A percentile compares a stretch with the other conserved stretches of the same genome.
phyloP scores from a whole-genome alignment of 2,797 vertebrate species.

The Setipinna tenuifilis region DNA sequence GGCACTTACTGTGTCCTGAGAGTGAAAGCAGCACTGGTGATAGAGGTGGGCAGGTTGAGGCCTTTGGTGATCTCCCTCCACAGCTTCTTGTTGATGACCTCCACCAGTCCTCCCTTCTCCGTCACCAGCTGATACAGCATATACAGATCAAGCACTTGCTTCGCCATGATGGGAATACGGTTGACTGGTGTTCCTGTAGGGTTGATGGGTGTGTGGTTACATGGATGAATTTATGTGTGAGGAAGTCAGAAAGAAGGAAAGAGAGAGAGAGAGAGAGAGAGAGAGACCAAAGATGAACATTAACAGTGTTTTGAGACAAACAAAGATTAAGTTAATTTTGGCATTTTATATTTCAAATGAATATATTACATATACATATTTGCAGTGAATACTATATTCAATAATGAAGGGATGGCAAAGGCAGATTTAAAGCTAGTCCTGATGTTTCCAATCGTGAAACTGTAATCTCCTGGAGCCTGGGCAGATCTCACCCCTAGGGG shows the following conservation, averaged over 20 bases:
- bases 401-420: neutral
- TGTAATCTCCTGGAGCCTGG: neutral
- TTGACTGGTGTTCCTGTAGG: constrained; percentile 91
- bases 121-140: constrained; percentile 97
- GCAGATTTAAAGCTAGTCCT: neutral
- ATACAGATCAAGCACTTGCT: constrained; percentile 96
- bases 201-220: neutral
- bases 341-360: too few species aligned
- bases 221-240: neutral
- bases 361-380: neutral
- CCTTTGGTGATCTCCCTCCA: constrained; percentile 99
- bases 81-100: constrained; percentile 98
- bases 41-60: constrained; percentile 95
- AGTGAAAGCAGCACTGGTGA: constrained; percentile 98
- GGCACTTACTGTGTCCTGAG: constrained; percentile 92
- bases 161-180: constrained; percentile 98
- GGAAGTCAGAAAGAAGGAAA: too few species aligned
- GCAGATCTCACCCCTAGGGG: constrained; percentile 10
- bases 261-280: too few species aligned
- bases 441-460: neutral
- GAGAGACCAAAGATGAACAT: too few species aligned
- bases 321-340: too few species aligned
- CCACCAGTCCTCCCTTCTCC: constrained; percentile 95
- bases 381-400: neutral
- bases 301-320: too few species aligned